Evolutionary conservation across 2,113 vertebrate genomes (phyloP), one percentile per base, ranked within the genome.

Genomic region (Bagarius yarrelli): DNA sequence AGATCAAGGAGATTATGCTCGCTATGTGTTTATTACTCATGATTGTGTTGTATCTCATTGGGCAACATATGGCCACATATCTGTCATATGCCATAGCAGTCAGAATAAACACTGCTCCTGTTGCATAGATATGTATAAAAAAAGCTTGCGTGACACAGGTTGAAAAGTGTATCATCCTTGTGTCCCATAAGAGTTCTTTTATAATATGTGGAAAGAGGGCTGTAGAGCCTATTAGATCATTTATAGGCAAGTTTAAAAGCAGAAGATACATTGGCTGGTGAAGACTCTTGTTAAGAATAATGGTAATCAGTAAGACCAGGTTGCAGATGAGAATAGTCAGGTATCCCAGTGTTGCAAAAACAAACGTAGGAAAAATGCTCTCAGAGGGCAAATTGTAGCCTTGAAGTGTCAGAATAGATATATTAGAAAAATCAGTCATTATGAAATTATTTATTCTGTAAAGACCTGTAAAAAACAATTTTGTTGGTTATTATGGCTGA

Each of bases 81-180:
- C 92, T 81, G 44, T 94, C 93, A n/a, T 93, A 93, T 0, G 93
- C 91, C 92, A 93, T 93, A 3, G 85, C 90, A 25, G 70, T 76
- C 52, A 94, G 84, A 63, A 88, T 88, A 16, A 91, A 86, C 56
- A 91, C 86, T 14, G 78, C 14, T 8, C 85, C 89, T 0, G n/a
- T 30, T 0, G 80, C 91, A 36, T 93, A 93, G 6, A 93, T 79
- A 34, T 94, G 92, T 47, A 93, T 88, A 5, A 90, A 93, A 69
- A 94, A 93, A 8, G 92, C 93, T 44, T 93, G 93, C 8, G 85
- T 57, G 0, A 93, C 70, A 60, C 93, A 93, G 1, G 83, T 21
- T 0, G 90, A 82, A 85, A 88, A 85, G 0, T 88, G 50, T 8
- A 93, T 87, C 9, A 60, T 87, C 63, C 61, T 79, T 44, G 83